Percentiles rank a stretch among this genome's conserved stretches.
phyloP scores from a whole-genome alignment of 2,888 invertebrate species.

The Lasioglossum pauxillum region DNA sequence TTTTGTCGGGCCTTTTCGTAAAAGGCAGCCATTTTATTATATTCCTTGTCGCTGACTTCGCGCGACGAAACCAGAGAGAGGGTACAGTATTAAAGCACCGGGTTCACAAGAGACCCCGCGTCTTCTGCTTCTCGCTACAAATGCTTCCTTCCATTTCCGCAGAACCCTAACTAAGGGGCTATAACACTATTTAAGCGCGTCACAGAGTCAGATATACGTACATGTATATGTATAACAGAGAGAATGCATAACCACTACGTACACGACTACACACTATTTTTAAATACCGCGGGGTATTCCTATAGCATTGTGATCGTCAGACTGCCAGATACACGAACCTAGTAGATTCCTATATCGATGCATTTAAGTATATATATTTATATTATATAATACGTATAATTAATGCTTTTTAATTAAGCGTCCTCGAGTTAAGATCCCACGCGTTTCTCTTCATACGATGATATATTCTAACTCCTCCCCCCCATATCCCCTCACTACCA shows the following conservation, averaged over 20 bases:
- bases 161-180: slow-evolving; percentile 2
- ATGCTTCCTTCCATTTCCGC: slow-evolving; percentile 56
- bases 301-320: slow-evolving; percentile 78
- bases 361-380: slow-evolving; percentile 81
- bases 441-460: slow-evolving; percentile 57
- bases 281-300: slow-evolving; percentile 75
- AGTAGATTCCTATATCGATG: slow-evolving; percentile 81
- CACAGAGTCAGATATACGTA: slow-evolving; percentile 24
- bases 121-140: slow-evolving; percentile 56
- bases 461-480: background rate
- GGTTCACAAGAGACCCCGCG: slow-evolving; percentile 41
- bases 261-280: slow-evolving; percentile 33
- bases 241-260: slow-evolving; percentile 28
- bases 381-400: slow-evolving; percentile 72
- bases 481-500: background rate
- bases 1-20: slow-evolving; percentile 43
- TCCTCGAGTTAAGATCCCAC: slow-evolving; percentile 66
- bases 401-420: slow-evolving; percentile 70
- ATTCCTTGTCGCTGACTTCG: slow-evolving; percentile 58
- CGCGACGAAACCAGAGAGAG: slow-evolving; percentile 36
- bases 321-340: slow-evolving; percentile 80
- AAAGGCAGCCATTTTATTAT: slow-evolving; percentile 67
- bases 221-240: slow-evolving; percentile 12
- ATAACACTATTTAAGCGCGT: slow-evolving; percentile 8
- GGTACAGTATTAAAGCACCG: slow-evolving; percentile 69